These are phyloP conservation scores for Tenualosa ilisha DNA, from an alignment of 2,797 vertebrate species.

Conservation along the genomic window DNA sequence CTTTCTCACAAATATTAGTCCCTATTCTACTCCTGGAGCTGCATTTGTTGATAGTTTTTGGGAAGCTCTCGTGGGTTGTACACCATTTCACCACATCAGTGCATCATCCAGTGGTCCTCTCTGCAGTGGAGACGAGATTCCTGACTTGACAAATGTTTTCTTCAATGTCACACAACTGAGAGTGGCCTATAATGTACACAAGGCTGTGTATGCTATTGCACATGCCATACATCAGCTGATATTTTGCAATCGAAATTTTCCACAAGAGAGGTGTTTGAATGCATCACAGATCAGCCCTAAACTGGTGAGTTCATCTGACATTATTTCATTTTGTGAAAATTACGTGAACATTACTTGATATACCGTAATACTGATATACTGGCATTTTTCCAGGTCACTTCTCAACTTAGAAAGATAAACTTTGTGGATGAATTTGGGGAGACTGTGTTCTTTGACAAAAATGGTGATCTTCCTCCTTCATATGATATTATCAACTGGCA, in stretches of 20 bases:
- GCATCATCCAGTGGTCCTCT: constrained; percentile 9
- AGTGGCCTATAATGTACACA: constrained; percentile 76
- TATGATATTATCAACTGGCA: constrained; percentile 80
- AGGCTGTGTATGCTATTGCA: constrained; percentile 76
- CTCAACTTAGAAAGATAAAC: constrained; percentile 61
- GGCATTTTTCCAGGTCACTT: constrained; percentile 59
- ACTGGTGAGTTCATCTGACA: constrained; percentile 56
- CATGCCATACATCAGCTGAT: constrained; percentile 71
- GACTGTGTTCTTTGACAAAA: constrained; percentile 70
- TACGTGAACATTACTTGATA: background rate
- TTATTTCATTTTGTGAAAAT: background rate
- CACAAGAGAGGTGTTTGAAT: constrained; percentile 56
- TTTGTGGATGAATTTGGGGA: constrained; percentile 70
- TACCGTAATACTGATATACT: background rate
- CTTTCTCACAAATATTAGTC: constrained; percentile 66
- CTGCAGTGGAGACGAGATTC: constrained; percentile 68
- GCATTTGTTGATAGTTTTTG: constrained; percentile 73
- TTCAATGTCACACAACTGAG: constrained; percentile 74
- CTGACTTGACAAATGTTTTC: constrained; percentile 62
- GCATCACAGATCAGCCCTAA: constrained; percentile 61
- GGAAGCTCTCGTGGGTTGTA: constrained; percentile 71
- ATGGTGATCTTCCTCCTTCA: constrained; percentile 71
- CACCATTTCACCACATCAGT: constrained; percentile 31
- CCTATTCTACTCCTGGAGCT: constrained; percentile 54
- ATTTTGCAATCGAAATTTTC: constrained; percentile 56